Evolutionary conservation across 2,113 vertebrate genomes (phyloP).

Genomic region (Oplegnathus fasciatus): DNA sequence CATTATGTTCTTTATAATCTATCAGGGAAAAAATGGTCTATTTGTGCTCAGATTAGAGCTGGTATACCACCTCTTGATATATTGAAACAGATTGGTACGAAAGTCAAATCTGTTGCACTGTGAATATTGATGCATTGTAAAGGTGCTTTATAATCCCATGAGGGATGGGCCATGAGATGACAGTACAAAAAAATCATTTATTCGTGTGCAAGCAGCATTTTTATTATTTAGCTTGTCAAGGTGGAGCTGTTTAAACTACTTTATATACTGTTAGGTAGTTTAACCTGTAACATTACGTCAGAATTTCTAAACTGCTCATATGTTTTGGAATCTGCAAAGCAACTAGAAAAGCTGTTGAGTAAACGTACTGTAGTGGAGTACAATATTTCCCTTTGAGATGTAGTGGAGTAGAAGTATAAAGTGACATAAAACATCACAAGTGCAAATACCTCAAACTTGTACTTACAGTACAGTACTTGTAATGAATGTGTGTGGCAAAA

Average conservation of each 20-base stretch:
- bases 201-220: neutral
- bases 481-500: neutral
- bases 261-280: neutral
- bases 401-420: neutral
- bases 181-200: neutral
- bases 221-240: neutral
- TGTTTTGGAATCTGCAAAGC: neutral
- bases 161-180: neutral
- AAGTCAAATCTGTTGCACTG: slow-evolving; percentile 1
- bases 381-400: neutral
- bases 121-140: slow-evolving; percentile 1
- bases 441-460: neutral
- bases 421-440: neutral
- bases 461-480: neutral
- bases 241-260: neutral
- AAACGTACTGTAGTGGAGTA: neutral
- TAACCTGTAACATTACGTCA: neutral
- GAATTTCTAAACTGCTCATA: neutral
- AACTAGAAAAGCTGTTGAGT: neutral
- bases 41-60: no score
- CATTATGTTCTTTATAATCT: no score
- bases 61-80: no score
- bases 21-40: no score
- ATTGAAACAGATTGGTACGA: no score
- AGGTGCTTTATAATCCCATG: neutral